Conservation (phyloP, 2,113 vertebrate genomes). For the Sander lucioperca region DNA sequence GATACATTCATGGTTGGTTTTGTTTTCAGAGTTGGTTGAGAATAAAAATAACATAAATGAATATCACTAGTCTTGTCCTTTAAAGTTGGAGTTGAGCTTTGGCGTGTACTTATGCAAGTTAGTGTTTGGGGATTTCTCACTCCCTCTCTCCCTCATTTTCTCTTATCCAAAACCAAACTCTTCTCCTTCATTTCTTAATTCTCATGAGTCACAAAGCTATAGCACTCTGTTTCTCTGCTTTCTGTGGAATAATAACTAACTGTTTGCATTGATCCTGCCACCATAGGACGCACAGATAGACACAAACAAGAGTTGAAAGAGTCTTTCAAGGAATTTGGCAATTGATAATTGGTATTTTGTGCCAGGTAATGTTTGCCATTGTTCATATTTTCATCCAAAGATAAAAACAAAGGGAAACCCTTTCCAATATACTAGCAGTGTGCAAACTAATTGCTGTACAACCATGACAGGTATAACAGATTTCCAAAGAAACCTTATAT, state of each 20-base stretch:
- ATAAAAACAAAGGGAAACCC: conserved; percentile 45
- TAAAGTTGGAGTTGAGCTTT: not conserved
- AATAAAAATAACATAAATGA: not conserved
- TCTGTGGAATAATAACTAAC: not conserved
- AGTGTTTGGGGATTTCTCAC: not conserved
- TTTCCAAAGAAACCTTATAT: not conserved
- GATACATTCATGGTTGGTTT: not conserved
- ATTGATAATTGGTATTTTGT: not conserved
- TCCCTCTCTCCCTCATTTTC: not conserved
- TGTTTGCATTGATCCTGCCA: conserved; percentile 5
- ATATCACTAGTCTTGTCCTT: not conserved
- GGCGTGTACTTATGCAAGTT: not conserved
- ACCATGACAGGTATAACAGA: not conserved
- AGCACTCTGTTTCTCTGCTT: not conserved
- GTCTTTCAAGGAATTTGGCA: conserved; percentile 21
- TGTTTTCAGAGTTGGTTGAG: not conserved
- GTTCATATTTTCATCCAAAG: not conserved
- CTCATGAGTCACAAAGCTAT: conserved; percentile 21
- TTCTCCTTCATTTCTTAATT: conserved; percentile 1
- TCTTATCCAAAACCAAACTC: conserved; percentile 9
- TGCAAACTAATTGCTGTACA: conserved; percentile 19
- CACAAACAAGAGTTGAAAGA: not conserved
- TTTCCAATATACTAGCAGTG: not conserved
- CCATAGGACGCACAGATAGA: not conserved
- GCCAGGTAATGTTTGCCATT: conserved; percentile 35